Base-by-base conservation (phyloP, 2,888 invertebrate species). In the Drosophila stalkeri region DNA sequence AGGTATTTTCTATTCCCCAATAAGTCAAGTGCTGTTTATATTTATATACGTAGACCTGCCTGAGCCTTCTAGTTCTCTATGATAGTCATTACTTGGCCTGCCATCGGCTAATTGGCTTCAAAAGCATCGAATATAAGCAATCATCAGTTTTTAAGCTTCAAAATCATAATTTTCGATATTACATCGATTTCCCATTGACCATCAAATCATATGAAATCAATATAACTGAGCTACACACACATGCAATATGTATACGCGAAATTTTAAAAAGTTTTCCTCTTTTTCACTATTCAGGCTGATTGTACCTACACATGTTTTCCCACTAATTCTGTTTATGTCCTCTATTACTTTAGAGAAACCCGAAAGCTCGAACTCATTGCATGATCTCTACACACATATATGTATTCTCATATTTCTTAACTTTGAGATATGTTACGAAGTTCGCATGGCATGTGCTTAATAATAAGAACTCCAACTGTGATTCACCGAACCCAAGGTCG, bases 1-100 rank as follows among this genome's bases (percentile, higher is more conserved):
- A 81, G 84, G 86, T 81, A 81, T 84, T 60, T 67, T 64, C 54
- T 51, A 44, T 52, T 12, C 16, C 73, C 51, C 41, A 63, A 60
- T 65, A 44, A 60, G 46, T 51, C 6, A 43, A 59, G 59, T 55
- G 54, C 44, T 35, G 3, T 51, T 23, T 3, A 46, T 23, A 47
- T 44, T 39, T 39, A 52, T 41, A 44, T 61, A 49, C 51, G 49
- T 60, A 67, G 46, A 27, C 33, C n/a, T 47, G n/a, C 37, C 23
- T 65, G 41, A 39, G 55, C 70, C 55, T 60, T 46, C 52, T 39
- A 35, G 35, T 51, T 60, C 46, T 59, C 39, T 43, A 31, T n/a
- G 18, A 35, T 37, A 44, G 31, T 27, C 20, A 43, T n/a, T 39
- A 37, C 1, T 57, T 23, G 37, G 44, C 51, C 52, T 23, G 18